A percentile compares a stretch with the other conserved stretches of the same genome.
phyloP scores from a whole-genome alignment of 1,140 invertebrate species.

The Hypothenemus hampei region DNA sequence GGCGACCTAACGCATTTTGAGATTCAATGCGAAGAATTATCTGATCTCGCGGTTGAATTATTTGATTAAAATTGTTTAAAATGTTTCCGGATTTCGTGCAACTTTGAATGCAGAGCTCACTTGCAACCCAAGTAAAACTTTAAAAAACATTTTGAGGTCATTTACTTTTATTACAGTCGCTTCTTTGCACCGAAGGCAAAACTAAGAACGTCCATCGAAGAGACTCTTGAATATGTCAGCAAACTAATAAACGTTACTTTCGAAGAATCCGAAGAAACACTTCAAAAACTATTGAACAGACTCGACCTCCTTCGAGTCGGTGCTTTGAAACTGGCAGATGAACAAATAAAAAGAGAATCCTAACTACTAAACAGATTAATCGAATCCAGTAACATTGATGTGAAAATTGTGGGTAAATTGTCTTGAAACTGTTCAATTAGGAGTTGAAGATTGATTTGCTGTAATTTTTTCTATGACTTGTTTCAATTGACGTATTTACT shows the following conservation, averaged over 20 bases:
- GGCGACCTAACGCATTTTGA: conserved; percentile 15
- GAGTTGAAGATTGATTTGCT: not conserved
- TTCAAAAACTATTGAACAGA: not conserved
- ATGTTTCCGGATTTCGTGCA: no score
- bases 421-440: not conserved
- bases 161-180: no score
- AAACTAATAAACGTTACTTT: not conserved
- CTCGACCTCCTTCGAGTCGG: not conserved
- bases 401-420: not conserved
- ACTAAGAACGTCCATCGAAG: no score
- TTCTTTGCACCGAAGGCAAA: no score
- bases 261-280: not conserved
- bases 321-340: not conserved
- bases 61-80: not conserved
- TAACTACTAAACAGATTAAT: not conserved
- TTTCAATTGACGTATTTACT: not conserved
- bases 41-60: conserved; percentile 18
- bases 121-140: no score
- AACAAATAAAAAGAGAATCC: not conserved
- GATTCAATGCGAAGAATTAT: conserved; percentile 23
- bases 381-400: not conserved
- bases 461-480: not conserved
- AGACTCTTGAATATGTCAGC: not conserved
- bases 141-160: no score
- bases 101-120: no score